These are phyloP conservation scores for Gambusia affinis DNA, from an alignment of 2,113 vertebrate genomes.

Conservation along the genomic window DNA sequence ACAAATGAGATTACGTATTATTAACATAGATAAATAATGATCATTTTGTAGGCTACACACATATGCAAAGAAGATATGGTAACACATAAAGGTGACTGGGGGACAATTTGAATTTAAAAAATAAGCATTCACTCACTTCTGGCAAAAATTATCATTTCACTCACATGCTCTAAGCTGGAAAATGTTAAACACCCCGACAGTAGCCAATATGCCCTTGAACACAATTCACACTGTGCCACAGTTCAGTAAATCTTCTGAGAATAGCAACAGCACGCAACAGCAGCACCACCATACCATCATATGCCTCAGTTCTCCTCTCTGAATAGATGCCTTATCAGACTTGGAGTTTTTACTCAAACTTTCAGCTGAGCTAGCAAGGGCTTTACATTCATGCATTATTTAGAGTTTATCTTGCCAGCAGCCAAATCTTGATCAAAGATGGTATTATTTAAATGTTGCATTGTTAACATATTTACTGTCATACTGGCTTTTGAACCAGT, in stretches of 20 bases:
- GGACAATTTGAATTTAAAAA: slow-evolving; percentile 56
- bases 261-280: slow-evolving; percentile 21
- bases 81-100: slow-evolving; percentile 32
- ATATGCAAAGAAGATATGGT: slow-evolving; percentile 20
- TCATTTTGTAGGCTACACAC: slow-evolving; percentile 5
- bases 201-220: slow-evolving; percentile 68
- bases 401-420: neutral
- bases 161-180: slow-evolving; percentile 45
- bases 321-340: slow-evolving; percentile 22
- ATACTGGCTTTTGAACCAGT: neutral
- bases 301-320: slow-evolving; percentile 34
- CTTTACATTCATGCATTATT: slow-evolving; percentile 8
- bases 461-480: neutral
- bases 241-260: slow-evolving; percentile 52
- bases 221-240: slow-evolving; percentile 51
- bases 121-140: slow-evolving; percentile 58
- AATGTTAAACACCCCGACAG: slow-evolving; percentile 55
- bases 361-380: slow-evolving; percentile 16
- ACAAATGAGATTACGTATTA: neutral
- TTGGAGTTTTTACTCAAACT: slow-evolving; percentile 5
- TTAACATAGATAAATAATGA: neutral
- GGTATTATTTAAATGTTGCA: too few species aligned
- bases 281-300: slow-evolving; percentile 17
- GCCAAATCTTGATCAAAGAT: slow-evolving; percentile 1
- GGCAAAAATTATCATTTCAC: slow-evolving; percentile 69